Percentiles rank a stretch among this genome's conserved stretches.
These are phyloP conservation scores for Drosophila subpulchrella DNA, from an alignment of 1,140 invertebrate genomes.

Conservation along the genomic window DNA sequence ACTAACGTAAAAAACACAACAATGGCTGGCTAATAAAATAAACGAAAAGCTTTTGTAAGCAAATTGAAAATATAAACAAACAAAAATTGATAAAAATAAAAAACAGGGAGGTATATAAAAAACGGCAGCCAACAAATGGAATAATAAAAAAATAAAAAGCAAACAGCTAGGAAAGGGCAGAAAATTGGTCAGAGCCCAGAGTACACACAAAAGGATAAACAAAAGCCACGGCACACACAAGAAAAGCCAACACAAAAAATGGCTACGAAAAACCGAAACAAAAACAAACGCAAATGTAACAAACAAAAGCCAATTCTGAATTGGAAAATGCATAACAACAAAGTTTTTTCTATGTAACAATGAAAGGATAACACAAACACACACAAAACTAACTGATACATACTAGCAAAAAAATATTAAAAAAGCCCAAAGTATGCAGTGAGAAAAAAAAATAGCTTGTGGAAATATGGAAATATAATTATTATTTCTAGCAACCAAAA, in stretches of 20 bases:
- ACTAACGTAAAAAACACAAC: slow-evolving; percentile 23
- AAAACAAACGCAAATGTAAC: slow-evolving; percentile 32
- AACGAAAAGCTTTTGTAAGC: slow-evolving; percentile 82
- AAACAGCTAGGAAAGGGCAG: slow-evolving; percentile 60
- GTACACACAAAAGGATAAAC: slow-evolving; percentile 60
- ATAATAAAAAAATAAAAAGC: slow-evolving; percentile 42
- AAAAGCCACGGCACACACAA: slow-evolving; percentile 45
- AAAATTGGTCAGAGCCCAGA: slow-evolving; percentile 49
- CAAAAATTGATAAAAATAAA: slow-evolving; percentile 68
- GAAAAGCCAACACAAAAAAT: slow-evolving; percentile 49
- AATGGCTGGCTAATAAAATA: slow-evolving; percentile 81
- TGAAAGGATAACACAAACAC: slow-evolving; percentile 24
- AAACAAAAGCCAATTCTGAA: slow-evolving; percentile 55
- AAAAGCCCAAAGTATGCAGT: slow-evolving; percentile 25
- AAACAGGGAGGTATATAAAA: background rate
- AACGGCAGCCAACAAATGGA: slow-evolving; percentile 18
- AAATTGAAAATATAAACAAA: slow-evolving; percentile 84
- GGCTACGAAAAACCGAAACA: slow-evolving; percentile 23
- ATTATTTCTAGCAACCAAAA: background rate
- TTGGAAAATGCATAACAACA: slow-evolving; percentile 66
- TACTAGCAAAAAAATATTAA: slow-evolving; percentile 33
- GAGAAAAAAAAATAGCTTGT: no score
- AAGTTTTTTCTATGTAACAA: slow-evolving; percentile 53
- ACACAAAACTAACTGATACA: slow-evolving; percentile 7
- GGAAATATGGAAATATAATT: background rate